These are phyloP conservation scores for Actinopyga echinites DNA, from an alignment of 53 echinoderm and acorn worm species.

Conservation along the genomic window DNA sequence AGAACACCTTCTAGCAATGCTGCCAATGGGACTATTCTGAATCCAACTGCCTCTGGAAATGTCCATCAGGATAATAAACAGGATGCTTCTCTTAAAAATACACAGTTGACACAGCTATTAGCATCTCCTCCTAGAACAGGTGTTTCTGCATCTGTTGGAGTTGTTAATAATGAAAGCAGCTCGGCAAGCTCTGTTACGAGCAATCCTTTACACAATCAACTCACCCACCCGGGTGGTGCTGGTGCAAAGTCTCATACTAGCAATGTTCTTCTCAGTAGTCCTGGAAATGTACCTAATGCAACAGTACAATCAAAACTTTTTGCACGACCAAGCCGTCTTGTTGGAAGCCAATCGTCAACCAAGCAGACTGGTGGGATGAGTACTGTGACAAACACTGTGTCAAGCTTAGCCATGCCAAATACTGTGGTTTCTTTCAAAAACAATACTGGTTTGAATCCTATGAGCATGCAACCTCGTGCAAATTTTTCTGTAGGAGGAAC, in stretches of 20 bases:
- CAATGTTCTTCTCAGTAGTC: slow-evolving; percentile 37
- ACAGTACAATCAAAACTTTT: slow-evolving; percentile 11
- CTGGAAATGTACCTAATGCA: neutral
- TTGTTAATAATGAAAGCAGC: slow-evolving; percentile 58
- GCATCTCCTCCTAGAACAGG: slow-evolving; percentile 84
- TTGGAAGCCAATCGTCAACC: slow-evolving; percentile 13
- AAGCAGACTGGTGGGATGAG: slow-evolving; percentile 66
- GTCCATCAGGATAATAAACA: slow-evolving; percentile 38
- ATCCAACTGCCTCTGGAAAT: slow-evolving; percentile 48
- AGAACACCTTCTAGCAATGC: slow-evolving; percentile 55
- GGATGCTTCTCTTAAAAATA: slow-evolving; percentile 84
- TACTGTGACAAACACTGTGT: slow-evolving; percentile 60
- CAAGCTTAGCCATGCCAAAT: slow-evolving; percentile 58
- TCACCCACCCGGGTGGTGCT: slow-evolving; percentile 55
- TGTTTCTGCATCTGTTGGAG: slow-evolving; percentile 52
- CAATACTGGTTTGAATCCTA: slow-evolving; percentile 23
- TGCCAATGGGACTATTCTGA: slow-evolving; percentile 72
- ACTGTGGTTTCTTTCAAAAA: slow-evolving; percentile 76
- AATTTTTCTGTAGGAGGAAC: slow-evolving; percentile 30
- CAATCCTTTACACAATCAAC: slow-evolving; percentile 53
- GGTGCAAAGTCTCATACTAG: slow-evolving; percentile 43
- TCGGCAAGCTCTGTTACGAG: slow-evolving; percentile 59
- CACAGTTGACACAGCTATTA: slow-evolving; percentile 88
- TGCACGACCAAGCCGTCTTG: neutral
- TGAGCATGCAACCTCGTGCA: slow-evolving; percentile 33